Base-by-base conservation (phyloP, 2,888 invertebrate genomes). In the Cancer borealis region DNA sequence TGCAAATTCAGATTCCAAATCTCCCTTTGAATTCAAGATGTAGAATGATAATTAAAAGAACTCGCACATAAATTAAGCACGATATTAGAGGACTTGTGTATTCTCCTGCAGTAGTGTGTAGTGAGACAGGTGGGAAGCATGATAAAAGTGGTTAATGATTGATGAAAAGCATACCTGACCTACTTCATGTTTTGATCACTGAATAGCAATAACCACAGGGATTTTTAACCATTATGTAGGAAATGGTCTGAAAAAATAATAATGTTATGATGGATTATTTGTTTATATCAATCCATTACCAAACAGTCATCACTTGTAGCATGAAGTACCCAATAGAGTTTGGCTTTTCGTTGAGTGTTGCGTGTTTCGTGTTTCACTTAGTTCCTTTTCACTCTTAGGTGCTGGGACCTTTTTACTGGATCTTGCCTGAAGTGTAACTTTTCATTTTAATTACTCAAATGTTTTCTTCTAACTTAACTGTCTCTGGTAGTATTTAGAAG, bases 251-350 rank as follows among this genome's bases (percentile, higher is more conserved):
- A 26, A 26, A n/a, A 73, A 73, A 26, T 73, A 21, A n/a, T 73
- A 10, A 21, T 60, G 8, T 73, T 73, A 73, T 2, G 26, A 26
- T 26, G n/a, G 10, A 26, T 73, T 1, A 1, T 73, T n/a, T 21
- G 26, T 73, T 73, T 54, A 39, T 39, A 39, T 39, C 3, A 21
- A 73, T n/a, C 21, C 6, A n/a, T 73, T 26, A 73, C 26, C 10
- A 73, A 73, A 73, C 73, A 73, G 73, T 73, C 73, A 73, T 73
- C 73, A 73, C 73, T 26, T 73, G 73, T n/a, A 73, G 73, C 73
- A 26, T 73, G 73, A 8, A 73, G 1, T 73, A 73, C 73, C 21
- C 6, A 26, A 1, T 73, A 73, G 73, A n/a, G 3, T 73, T 5
- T 26, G 26, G 73, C n/a, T 73, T 73, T 73, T 26, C 12, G 54